Conservation (phyloP, 2,113 vertebrate genomes). For the Lagopus leucura region DNA sequence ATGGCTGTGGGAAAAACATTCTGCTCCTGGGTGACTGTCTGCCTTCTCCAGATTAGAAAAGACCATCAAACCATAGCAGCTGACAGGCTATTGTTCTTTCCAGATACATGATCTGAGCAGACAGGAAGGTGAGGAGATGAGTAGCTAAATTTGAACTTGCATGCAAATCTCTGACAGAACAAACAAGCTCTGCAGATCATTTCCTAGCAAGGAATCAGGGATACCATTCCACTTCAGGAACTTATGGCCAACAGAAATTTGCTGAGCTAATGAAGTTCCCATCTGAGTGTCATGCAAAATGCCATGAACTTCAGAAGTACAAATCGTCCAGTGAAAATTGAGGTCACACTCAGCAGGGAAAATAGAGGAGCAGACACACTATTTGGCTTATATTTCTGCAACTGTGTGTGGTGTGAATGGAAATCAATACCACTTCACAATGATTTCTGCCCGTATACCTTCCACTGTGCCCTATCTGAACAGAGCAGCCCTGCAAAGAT, state of each 20-base stretch:
- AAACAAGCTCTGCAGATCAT: conserved; percentile 32
- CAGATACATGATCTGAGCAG: conserved; percentile 61
- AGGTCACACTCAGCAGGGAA: neutral
- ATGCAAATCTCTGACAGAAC: neutral
- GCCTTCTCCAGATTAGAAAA: conserved; percentile 38
- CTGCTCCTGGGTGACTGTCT: neutral
- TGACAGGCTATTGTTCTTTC: conserved; percentile 23
- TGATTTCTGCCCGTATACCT: neutral
- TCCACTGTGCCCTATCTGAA: neutral
- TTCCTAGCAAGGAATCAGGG: conserved; percentile 1
- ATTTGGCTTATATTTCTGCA: neutral
- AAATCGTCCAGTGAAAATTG: neutral
- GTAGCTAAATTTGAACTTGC: conserved; percentile 50
- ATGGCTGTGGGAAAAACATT: conserved; percentile 18
- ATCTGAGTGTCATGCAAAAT: neutral
- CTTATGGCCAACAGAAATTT: neutral
- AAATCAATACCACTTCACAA: neutral
- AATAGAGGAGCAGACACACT: neutral
- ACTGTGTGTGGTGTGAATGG: neutral
- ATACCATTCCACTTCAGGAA: neutral
- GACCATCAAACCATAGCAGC: neutral
- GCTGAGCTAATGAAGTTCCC: neutral
- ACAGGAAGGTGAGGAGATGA: conserved; percentile 40
- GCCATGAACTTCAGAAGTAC: neutral
- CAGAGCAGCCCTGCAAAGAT: neutral